Conservation (phyloP, 2,888 invertebrate genomes). For the Myopa tessellatipennis region DNA sequence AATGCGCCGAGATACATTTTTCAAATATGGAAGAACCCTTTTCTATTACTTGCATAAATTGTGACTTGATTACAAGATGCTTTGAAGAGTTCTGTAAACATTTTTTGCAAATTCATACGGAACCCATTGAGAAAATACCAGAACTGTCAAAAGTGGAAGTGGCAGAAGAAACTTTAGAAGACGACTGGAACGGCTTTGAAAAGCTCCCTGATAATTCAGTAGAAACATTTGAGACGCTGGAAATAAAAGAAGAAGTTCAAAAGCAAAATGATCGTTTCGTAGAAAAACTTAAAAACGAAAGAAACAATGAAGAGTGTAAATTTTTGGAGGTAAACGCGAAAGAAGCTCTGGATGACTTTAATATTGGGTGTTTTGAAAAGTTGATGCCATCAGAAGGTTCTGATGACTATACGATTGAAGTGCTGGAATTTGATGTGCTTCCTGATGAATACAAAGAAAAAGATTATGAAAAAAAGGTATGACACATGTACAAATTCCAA, state of each 20-base stretch:
- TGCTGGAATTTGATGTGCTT: slow-evolving; percentile 7
- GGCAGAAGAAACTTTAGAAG: background rate
- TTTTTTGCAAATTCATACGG: background rate
- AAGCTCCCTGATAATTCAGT: background rate
- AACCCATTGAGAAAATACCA: no score
- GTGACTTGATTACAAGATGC: slow-evolving; percentile 16
- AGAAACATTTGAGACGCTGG: background rate
- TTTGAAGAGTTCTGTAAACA: slow-evolving; percentile 17
- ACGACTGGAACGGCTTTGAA: background rate
- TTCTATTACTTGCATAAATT: slow-evolving; percentile 14
- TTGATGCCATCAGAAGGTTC: background rate
- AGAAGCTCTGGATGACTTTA: background rate
- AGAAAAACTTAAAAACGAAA: background rate
- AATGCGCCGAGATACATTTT: slow-evolving; percentile 29
- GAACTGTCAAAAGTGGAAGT: no score
- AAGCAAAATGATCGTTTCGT: background rate
- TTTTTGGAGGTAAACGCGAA: background rate
- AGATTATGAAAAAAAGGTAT: no score
- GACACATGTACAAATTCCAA: no score
- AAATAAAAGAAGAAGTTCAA: background rate
- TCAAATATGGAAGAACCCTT: background rate
- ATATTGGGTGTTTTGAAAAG: background rate
- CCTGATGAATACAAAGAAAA: background rate
- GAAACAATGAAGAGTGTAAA: background rate
- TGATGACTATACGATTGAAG: background rate